Evolutionary conservation across 30 jellyfish, hydroid and myxozoan species (phyloP).

Genomic region (Aurelia sp.): DNA sequence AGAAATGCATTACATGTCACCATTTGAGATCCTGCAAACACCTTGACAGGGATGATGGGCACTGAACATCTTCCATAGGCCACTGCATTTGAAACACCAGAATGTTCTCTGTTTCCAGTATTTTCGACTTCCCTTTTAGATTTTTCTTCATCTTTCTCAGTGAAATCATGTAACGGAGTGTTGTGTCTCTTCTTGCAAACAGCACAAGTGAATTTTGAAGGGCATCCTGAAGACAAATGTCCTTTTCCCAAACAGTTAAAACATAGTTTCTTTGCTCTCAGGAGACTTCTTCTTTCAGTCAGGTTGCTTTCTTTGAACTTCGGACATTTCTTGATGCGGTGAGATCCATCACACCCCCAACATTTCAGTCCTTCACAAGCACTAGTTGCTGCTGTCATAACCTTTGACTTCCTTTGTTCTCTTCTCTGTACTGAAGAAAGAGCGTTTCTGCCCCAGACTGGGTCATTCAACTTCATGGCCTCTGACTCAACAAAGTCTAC

Average conservation of each 20-base stretch:
- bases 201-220: conserved; percentile 26
- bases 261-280: conserved; percentile 31
- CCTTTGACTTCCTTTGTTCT: conserved; percentile 42
- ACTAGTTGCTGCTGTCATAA: conserved; percentile 40
- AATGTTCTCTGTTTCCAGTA: not conserved
- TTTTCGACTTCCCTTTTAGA: conserved; percentile 5
- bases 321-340: conserved; percentile 49
- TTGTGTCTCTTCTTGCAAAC: conserved; percentile 32
- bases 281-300: conserved; percentile 51
- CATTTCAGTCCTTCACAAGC: conserved; percentile 32
- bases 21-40: conserved; percentile 42
- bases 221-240: conserved; percentile 36
- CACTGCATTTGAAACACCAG: conserved; percentile 23
- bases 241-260: conserved; percentile 45
- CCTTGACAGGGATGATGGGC: conserved; percentile 50
- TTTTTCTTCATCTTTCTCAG: conserved; percentile 8
- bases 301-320: conserved; percentile 42
- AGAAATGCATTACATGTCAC: conserved; percentile 62
- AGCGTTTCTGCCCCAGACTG: conserved; percentile 66
- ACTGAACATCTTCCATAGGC: conserved; percentile 36
- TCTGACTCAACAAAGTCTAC: conserved; percentile 58
- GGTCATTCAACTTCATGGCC: conserved; percentile 62
- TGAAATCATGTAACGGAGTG: conserved; percentile 5
- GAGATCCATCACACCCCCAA: conserved; percentile 50
- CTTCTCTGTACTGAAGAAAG: conserved; percentile 20